Evolutionary conservation across 2,888 invertebrate genomes (phyloP).

Genomic region (Willowsia nigromaculata): DNA sequence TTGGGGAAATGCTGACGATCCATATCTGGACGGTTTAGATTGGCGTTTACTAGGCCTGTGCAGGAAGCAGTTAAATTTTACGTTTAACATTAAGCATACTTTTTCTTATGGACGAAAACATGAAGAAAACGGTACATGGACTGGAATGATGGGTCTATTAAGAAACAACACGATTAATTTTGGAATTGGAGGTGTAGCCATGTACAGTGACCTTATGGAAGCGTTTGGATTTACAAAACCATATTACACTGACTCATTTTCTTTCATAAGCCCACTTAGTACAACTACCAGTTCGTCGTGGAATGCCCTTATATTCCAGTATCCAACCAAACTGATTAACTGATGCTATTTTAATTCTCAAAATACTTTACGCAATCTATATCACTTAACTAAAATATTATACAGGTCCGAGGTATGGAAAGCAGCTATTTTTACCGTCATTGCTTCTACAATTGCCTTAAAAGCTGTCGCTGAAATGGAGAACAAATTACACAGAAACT

Average conservation of each 20-base stretch:
- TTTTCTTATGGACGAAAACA: not conserved
- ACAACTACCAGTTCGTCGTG: not conserved
- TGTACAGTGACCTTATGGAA: constrained; percentile 58
- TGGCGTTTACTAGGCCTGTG: constrained; percentile 63
- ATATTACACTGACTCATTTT: constrained; percentile 68
- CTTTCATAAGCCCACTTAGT: constrained; percentile 68
- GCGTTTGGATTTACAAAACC: constrained; percentile 70
- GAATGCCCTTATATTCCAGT: constrained; percentile 52
- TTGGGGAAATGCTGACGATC: constrained; percentile 67
- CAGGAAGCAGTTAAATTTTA: constrained; percentile 59
- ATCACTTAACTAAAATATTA: too few relatives aligned
- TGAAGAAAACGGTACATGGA: constrained; percentile 37
- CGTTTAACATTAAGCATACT: not conserved
- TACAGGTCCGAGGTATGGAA: constrained; percentile 56
- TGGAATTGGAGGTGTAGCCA: constrained; percentile 71
- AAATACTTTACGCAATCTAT: too few relatives aligned
- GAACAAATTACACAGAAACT: not conserved
- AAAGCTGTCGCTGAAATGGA: constrained; percentile 35
- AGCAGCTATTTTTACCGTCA: not conserved
- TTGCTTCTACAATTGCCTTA: constrained; percentile 11
- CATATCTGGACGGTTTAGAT: constrained; percentile 73
- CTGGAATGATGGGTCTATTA: constrained; percentile 60
- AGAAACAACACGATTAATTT: constrained; percentile 44
- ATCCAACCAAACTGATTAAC: too few relatives aligned
- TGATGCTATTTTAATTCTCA: too few relatives aligned